Evolutionary conservation across 2,113 vertebrate genomes (phyloP), one percentile per base, ranked within the genome.

Genomic region (Cardinalis cardinalis): DNA sequence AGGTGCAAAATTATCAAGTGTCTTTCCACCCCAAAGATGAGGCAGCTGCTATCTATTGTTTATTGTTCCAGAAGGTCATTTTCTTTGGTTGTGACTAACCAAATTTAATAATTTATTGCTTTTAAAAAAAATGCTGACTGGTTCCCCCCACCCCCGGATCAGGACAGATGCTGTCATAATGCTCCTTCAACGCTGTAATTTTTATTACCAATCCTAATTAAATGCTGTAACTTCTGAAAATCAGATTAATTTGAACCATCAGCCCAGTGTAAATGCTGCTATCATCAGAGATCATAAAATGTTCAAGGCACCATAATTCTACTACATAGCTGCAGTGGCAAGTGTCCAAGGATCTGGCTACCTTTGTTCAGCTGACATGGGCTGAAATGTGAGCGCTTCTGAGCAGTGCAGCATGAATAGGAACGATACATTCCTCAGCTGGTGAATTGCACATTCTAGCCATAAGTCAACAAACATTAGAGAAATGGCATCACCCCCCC

Each of bases 121-220:
- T 15, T 14, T 36, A 73, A 40, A 6, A 4, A 43, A 43, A 80
- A 25, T 4, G 2, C 46, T 64, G 36, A 40, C 18, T 38, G 55
- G 40, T 81, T 58, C 5, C 10, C 29, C 17, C 12, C 9, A 25
- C n/a, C 10, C 17, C 11, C 4, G 0, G 81, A 88, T 70, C 63
- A 77, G 72, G 36, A 41, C 69, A 86, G 61, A 52, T 91, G 85
- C 71, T 88, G 63, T 87, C 43, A 24, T 66, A 90, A 46, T 64
- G 40, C 63, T 88, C 52, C 60, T 73, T 52, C n/a, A 20, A 40
- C 38, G 55, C 36, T 75, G 6, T 84, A 5, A n/a, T 56, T 95
- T 78, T 90, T 89, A 82, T 87, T 87, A 59, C 48, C 51, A 55
- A 38, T 31, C 59, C 56, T 92, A 89, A 94, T 93, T 81, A 94